phyloP scores from a whole-genome alignment of 2,888 invertebrate species.

The Bellardia pandia region DNA sequence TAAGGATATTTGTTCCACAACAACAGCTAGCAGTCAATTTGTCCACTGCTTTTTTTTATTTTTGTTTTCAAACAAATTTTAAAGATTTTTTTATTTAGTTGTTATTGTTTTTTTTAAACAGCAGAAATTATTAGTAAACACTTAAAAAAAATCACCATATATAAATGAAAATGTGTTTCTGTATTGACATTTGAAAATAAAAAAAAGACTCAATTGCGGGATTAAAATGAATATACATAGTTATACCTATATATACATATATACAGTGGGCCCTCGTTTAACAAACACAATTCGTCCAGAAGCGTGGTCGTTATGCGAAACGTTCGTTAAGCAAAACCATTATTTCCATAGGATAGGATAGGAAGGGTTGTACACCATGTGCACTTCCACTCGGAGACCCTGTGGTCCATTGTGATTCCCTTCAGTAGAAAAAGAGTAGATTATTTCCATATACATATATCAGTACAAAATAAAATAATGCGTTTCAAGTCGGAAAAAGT shows the following conservation, averaged over 20 bases:
- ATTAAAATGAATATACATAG: not conserved
- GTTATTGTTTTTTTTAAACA: not conserved
- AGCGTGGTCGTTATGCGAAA: too few species aligned
- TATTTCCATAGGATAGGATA: too few species aligned
- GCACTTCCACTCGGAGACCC: too few species aligned
- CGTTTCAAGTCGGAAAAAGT: too few species aligned
- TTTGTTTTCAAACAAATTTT: not conserved
- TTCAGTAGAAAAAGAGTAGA: too few species aligned
- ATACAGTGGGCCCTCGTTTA: too few species aligned
- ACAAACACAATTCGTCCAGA: too few species aligned
- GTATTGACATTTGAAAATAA: not conserved
- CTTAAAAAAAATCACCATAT: conserved; percentile 16
- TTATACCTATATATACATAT: not conserved
- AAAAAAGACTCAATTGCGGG: not conserved
- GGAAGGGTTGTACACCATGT: too few species aligned
- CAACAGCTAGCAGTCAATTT: not conserved
- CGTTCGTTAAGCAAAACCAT: too few species aligned
- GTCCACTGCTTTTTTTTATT: not conserved
- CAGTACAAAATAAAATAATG: too few species aligned
- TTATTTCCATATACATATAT: too few species aligned
- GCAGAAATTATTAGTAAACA: conserved; percentile 13
- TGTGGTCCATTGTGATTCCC: too few species aligned
- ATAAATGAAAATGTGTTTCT: not conserved
- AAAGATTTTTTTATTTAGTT: not conserved
- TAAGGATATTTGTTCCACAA: conserved; percentile 19